Percentiles rank a stretch among this genome's conserved stretches.
These are phyloP conservation scores for Drosophila teissieri DNA, from an alignment of 1,140 invertebrate species.

Conservation along the genomic window DNA sequence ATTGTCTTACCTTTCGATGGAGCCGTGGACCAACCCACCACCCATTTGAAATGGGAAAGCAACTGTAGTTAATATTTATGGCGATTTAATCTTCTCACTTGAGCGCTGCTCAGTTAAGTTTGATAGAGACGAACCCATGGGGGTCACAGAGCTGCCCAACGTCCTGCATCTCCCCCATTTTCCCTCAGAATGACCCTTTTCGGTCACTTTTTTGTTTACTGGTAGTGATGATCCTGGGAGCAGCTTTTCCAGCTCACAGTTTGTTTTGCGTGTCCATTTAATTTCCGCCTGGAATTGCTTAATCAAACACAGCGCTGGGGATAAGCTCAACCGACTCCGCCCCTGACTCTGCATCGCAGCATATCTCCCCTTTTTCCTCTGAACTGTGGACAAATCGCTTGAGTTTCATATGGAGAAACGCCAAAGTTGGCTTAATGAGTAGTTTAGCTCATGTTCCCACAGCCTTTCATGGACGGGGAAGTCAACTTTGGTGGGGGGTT, in stretches of 20 bases:
- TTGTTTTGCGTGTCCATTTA: conserved; percentile 83
- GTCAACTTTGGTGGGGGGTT: neutral
- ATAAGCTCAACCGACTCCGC: conserved; percentile 18
- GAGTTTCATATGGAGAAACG: conserved; percentile 26
- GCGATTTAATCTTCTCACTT: conserved; percentile 83
- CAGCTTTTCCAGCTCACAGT: conserved; percentile 40
- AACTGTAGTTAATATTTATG: conserved; percentile 83
- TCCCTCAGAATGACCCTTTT: conserved; percentile 61
- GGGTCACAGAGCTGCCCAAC: conserved; percentile 17
- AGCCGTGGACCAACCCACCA: neutral
- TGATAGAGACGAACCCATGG: conserved; percentile 60
- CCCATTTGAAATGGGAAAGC: conserved; percentile 42
- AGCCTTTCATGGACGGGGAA: conserved; percentile 6
- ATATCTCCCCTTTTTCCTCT: neutral
- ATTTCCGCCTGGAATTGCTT: conserved; percentile 81
- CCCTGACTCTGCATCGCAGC: neutral
- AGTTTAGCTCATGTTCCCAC: conserved; percentile 58
- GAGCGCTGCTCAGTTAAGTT: conserved; percentile 80
- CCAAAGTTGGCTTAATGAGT: conserved; percentile 72
- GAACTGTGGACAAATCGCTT: conserved; percentile 50
- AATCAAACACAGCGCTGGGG: conserved; percentile 70
- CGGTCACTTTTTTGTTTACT: conserved; percentile 5
- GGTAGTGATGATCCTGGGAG: conserved; percentile 25
- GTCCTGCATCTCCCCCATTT: neutral
- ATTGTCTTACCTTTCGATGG: conserved; percentile 72